These are phyloP conservation scores for Acronicta alni DNA, from an alignment of 2,888 invertebrate genomes.

Conservation along the genomic window DNA sequence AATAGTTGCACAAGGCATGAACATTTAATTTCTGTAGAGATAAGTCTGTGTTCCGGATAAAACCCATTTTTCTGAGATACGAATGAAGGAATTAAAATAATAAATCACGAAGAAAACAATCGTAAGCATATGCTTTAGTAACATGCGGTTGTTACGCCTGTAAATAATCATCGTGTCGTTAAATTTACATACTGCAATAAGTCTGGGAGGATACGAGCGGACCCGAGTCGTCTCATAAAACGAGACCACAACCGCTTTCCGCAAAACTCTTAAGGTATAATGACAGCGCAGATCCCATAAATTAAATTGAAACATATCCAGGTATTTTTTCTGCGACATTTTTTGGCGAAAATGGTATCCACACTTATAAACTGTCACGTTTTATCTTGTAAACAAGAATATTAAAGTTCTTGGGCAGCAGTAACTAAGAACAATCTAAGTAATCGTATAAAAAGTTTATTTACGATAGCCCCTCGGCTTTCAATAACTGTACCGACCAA, in stretches of 20 bases:
- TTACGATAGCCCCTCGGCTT: slow-evolving; percentile 18
- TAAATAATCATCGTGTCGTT: slow-evolving; percentile 77
- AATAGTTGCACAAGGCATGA: slow-evolving; percentile 52
- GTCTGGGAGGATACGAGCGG: slow-evolving; percentile 71
- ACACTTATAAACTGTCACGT: slow-evolving; percentile 21
- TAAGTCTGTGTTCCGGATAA: slow-evolving; percentile 28
- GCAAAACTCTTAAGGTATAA: slow-evolving; percentile 68
- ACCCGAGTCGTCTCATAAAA: slow-evolving; percentile 70
- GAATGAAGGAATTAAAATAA: slow-evolving; percentile 41
- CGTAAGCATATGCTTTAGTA: slow-evolving; percentile 61
- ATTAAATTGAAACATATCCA: slow-evolving; percentile 65
- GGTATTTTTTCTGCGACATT: slow-evolving; percentile 44
- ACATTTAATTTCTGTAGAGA: slow-evolving; percentile 41
- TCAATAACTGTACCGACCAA: slow-evolving; percentile 1
- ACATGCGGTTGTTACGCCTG: slow-evolving; percentile 65
- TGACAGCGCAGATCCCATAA: slow-evolving; percentile 56
- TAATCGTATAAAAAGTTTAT: slow-evolving; percentile 30
- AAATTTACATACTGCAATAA: slow-evolving; percentile 80
- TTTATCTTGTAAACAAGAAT: slow-evolving; percentile 35
- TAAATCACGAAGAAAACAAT: slow-evolving; percentile 51
- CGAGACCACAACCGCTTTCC: slow-evolving; percentile 67
- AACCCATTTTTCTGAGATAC: slow-evolving; percentile 24
- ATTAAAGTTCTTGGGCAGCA: slow-evolving; percentile 32
- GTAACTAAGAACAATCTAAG: slow-evolving; percentile 31
- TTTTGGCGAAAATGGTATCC: slow-evolving; percentile 23